Base-by-base conservation (phyloP, 2,797 vertebrate genomes). In the Triplophysa bombifrons region DNA sequence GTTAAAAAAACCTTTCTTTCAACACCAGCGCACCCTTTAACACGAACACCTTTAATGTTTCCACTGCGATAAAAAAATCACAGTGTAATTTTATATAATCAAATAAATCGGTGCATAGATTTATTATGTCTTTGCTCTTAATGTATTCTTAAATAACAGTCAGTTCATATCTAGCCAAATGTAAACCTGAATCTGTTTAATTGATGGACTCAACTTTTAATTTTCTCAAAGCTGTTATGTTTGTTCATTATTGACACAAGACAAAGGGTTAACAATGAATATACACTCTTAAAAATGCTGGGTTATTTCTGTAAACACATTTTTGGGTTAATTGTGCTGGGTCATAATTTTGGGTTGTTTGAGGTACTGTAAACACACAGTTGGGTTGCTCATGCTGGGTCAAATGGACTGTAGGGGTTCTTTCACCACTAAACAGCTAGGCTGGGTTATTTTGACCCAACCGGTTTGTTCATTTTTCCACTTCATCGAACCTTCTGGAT, bases 1-100 rank as follows among this genome's bases (percentile, higher is more conserved):
- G 22, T 76, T 30, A 58, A 68, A 58, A 53, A 58, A 76, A 30
- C 74, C 22, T 48, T n/a, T 1, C 55, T 60, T 48, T 76, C 50
- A 44, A n/a, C 55, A 69, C 38, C 22, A 34, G 41, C 41, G 20
- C 75, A 69, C 16, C 13, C 27, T 41, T 44, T 51, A 51, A 41
- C 27, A 44, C 19, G 0, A 22, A 9, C 9, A 41, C 75, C 41
- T 25, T 19, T 70, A 60, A 60, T 20, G 51, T 63, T 63, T 63
- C 60, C 60, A 6, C 41, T 38, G 63, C 63, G 20, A 65, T 65
- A 41, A 63, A 7, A 61, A 63, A 58, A 22, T 8, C 1, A 9
- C 20, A 70, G 20, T 17, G 67, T 53, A 13, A 78, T 78, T 78
- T 51, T 19, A 53, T 69, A 19, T 63, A 63, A 78, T 78, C n/a